Evolutionary conservation across 2,797 vertebrate species (phyloP), one percentile per base, ranked within the genome.

Genomic region (Artibeus lituratus): DNA sequence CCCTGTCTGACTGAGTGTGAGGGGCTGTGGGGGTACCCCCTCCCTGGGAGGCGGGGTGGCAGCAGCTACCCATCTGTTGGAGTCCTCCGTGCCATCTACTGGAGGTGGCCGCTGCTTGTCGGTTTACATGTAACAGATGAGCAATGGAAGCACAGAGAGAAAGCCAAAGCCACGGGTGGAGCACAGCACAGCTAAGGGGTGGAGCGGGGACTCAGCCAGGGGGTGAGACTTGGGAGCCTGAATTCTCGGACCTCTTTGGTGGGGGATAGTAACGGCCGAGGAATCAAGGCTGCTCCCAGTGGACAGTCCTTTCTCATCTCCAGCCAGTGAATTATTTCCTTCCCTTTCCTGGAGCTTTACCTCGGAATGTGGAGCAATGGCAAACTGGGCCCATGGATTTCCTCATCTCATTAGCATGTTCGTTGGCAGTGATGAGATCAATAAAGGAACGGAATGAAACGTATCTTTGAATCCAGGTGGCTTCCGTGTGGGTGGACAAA

Each of bases 391-490:
- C 76, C 0, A 0, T 10, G 80, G 81, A 42, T 91, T 91, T 69
- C 78, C 80, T 87, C 59, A 80, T 92, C 84, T 19, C 37, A 7
- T 2, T 55, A 76, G 74, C 39, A 2, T 24, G 87, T 73, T 81
- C 21, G 0, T 67, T 42, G 89, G 62, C 51, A 53, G 22, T 29
- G 51, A 29, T 26, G 72, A 72, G 74, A 62, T 90, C 77, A 51
- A 55, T 94, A 94, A 82, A 59, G 87, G 32, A 72, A 59, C 70
- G 87, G 39, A 69, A 74, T 0, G 11, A 88, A 81, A 70, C 65
- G 44, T 70, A 35, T 67, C 78, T 69, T 93, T 73, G 91, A 90
- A 69, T 85, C n/a, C 65, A 88, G 51, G 59, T 70, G 85, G 47
- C 90, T 62, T 93, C 90, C 1, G 0, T 59, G 92, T 76, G 29